Base-by-base conservation (phyloP, 2,888 invertebrate genomes). In the Thysanoteuthis rhombus region DNA sequence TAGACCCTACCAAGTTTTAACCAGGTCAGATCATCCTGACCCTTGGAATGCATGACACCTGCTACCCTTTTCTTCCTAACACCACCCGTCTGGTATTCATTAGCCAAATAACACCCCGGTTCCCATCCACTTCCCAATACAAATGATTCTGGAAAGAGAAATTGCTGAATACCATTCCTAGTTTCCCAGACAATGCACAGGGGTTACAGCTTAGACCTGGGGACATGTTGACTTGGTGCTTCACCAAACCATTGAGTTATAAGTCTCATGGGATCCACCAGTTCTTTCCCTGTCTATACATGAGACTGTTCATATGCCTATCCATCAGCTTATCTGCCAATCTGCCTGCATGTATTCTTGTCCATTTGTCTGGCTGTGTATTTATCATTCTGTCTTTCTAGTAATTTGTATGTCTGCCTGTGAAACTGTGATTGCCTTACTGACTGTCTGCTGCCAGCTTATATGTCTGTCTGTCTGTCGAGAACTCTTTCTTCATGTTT, bases 61-160 rank as follows among this genome's bases (percentile, higher is more conserved):
- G 75, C 75, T 75, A n/a, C 75, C 75, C 75, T 75, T n/a, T 75
- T 75, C 75, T n/a, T 75, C 75, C 75, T n/a, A 75, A 75, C 75
- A 75, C 75, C n/a, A 75, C 75, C 36, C n/a, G n/a, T 75, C 75
- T 75, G 75, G 75, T 75, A 75, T 75, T 75, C 75, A 75, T 75
- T 75, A 75, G 75, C 75, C 75, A 75, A 75, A 75, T 75, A 75
- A 75, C 19, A 75, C 16, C 75, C n/a, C n/a, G 3, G 12, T 75
- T 75, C 75, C 16, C 12, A 75, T 12, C 75, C 75, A 75, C 36
- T 36, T 36, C 75, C 36, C 19, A 75, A 36, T 75, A 75, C 16
- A 75, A 75, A 75, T 75, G n/a, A 12, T 75, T 75, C 75, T 75
- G n/a, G 75, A 36, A 36, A 75, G 6, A 75, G 75, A 75, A n/a